Conservation (phyloP, 2,888 invertebrate species). For the Piscicola geometra region DNA sequence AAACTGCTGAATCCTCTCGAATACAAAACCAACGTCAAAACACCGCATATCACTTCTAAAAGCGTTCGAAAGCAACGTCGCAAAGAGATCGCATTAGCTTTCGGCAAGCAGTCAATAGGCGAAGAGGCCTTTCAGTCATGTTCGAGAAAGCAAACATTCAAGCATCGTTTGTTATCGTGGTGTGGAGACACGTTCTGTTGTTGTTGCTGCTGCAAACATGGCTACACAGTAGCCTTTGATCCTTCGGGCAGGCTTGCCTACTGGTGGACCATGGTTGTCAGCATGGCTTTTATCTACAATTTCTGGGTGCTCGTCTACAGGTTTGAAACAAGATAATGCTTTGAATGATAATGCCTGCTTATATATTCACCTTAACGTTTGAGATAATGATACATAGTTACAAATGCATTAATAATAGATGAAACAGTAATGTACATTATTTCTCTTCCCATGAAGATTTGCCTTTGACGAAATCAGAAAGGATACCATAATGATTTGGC, state of each 20-base stretch:
- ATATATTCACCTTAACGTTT: too few relatives aligned
- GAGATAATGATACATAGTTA: too few relatives aligned
- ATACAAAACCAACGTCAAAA: slow-evolving; percentile 6
- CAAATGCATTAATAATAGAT: too few relatives aligned
- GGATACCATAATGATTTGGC: slow-evolving; percentile 86
- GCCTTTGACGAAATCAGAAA: slow-evolving; percentile 89
- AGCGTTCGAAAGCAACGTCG: slow-evolving; percentile 52
- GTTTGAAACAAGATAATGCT: too few relatives aligned
- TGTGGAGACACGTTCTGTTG: slow-evolving; percentile 20
- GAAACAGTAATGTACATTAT: not conserved
- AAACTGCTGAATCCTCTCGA: slow-evolving; percentile 1
- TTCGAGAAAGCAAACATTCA: not conserved
- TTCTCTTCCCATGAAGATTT: slow-evolving; percentile 59
- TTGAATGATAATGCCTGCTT: too few relatives aligned
- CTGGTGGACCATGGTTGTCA: slow-evolving; percentile 56
- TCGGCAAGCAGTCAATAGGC: slow-evolving; percentile 50
- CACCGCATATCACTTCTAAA: slow-evolving; percentile 12
- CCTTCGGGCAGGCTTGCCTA: slow-evolving; percentile 79
- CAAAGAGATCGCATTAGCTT: slow-evolving; percentile 56
- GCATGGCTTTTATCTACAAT: slow-evolving; percentile 55
- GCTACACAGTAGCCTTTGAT: slow-evolving; percentile 85
- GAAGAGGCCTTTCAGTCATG: not conserved
- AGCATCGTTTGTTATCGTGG: slow-evolving; percentile 12
- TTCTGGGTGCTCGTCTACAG: slow-evolving; percentile 47
- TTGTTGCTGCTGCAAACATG: slow-evolving; percentile 47